Evolutionary conservation across 2,797 vertebrate species (phyloP).

Genomic region (Carcharodon carcharias): DNA sequence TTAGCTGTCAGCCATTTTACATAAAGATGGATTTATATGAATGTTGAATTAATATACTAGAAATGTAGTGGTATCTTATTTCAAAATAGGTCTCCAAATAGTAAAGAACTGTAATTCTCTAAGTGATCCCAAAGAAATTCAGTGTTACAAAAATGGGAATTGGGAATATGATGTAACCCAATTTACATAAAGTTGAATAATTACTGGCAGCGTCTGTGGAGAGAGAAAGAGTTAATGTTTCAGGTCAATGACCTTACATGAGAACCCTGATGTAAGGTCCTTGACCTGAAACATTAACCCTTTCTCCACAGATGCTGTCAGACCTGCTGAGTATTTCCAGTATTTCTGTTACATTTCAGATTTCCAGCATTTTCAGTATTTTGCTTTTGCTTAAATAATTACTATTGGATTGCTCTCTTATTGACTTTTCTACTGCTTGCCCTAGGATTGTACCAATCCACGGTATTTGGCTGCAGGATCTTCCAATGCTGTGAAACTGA

Average conservation of each 20-base stretch:
- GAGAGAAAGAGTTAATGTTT: not conserved
- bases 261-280: not conserved
- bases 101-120: not conserved
- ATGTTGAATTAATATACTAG: conserved; percentile 1
- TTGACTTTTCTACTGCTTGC: not conserved
- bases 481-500: conserved; percentile 95
- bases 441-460: conserved; percentile 88
- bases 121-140: not conserved
- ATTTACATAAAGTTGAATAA: not conserved
- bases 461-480: conserved; percentile 90
- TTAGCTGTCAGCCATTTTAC: not conserved
- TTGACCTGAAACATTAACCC: not conserved
- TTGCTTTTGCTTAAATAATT: not conserved
- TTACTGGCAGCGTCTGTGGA: not conserved
- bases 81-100: not conserved
- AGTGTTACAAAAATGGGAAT: not conserved
- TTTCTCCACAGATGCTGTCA: not conserved
- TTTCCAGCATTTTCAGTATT: not conserved
- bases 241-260: not conserved
- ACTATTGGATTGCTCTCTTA: not conserved
- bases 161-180: not conserved
- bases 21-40: not conserved
- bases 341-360: not conserved
- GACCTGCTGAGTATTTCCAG: too few relatives aligned
- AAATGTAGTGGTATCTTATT: not conserved